phyloP scores from a whole-genome alignment of 1,140 invertebrate species.

The Camponotus floridanus region DNA sequence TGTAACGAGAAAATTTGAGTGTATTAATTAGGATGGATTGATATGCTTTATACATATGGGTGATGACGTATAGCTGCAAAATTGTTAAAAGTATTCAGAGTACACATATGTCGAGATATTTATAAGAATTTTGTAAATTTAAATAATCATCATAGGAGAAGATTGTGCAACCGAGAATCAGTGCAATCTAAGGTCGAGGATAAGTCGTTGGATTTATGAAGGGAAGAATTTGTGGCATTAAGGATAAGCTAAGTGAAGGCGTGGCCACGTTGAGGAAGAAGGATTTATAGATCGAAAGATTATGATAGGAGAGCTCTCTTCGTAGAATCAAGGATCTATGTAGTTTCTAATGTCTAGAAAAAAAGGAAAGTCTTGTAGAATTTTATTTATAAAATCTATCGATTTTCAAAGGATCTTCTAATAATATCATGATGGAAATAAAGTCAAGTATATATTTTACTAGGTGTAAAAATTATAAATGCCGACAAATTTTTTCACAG shows the following conservation, averaged over 20 bases:
- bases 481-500: background rate
- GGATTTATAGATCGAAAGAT: slow-evolving; percentile 51
- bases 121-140: slow-evolving; percentile 19
- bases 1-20: background rate
- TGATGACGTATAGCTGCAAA: background rate
- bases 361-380: slow-evolving; percentile 7
- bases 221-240: slow-evolving; percentile 39
- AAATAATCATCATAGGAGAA: slow-evolving; percentile 6
- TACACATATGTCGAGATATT: background rate
- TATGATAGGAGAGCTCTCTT: slow-evolving; percentile 33
- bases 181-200: background rate
- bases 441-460: slow-evolving; percentile 13
- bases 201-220: slow-evolving; percentile 11
- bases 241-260: slow-evolving; percentile 43
- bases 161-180: slow-evolving; percentile 3
- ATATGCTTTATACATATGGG: background rate
- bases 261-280: slow-evolving; percentile 9
- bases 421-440: background rate
- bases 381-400: background rate
- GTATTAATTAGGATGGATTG: slow-evolving; percentile 4
- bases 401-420: background rate
- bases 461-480: background rate
- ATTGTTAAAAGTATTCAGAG: background rate
- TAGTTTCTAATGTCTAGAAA: background rate
- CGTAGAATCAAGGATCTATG: slow-evolving; percentile 23